These are phyloP conservation scores for Ptyas mucosa DNA, from an alignment of 2,113 vertebrate genomes.

Conservation along the genomic window DNA sequence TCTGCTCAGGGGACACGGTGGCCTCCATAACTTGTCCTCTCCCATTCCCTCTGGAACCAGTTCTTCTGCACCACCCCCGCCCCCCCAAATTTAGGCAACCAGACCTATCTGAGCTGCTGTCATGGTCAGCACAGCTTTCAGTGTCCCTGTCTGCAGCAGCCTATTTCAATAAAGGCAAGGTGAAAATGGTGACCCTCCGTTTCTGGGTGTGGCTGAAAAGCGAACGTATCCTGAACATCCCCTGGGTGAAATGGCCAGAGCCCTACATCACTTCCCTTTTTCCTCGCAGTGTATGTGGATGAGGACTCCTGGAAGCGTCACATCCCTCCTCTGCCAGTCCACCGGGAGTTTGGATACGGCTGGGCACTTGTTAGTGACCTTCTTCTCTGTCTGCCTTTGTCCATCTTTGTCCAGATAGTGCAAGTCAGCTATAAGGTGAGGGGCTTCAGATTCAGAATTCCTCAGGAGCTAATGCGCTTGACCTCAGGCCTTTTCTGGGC, in stretches of 20 bases:
- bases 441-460: not conserved
- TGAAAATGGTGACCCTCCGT: not conserved
- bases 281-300: conserved; percentile 76
- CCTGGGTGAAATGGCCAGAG: not conserved
- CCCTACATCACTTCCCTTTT: not conserved
- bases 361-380: conserved; percentile 90
- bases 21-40: not conserved
- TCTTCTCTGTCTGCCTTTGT: conserved; percentile 89
- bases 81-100: not conserved
- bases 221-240: not conserved
- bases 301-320: conserved; percentile 83
- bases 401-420: conserved; percentile 85
- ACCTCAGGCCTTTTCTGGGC: not conserved
- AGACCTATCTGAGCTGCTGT: not conserved
- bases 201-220: not conserved
- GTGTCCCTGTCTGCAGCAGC: not conserved
- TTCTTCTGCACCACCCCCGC: not conserved
- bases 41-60: not conserved
- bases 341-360: conserved; percentile 79
- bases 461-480: not conserved
- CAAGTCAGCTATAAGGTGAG: conserved; percentile 92
- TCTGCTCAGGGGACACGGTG: not conserved
- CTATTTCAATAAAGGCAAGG: not conserved
- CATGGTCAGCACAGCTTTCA: not conserved
- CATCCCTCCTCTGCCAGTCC: conserved; percentile 80